These are phyloP conservation scores for Lepus americanus DNA, from an alignment of 2,113 vertebrate species.

Conservation along the genomic window DNA sequence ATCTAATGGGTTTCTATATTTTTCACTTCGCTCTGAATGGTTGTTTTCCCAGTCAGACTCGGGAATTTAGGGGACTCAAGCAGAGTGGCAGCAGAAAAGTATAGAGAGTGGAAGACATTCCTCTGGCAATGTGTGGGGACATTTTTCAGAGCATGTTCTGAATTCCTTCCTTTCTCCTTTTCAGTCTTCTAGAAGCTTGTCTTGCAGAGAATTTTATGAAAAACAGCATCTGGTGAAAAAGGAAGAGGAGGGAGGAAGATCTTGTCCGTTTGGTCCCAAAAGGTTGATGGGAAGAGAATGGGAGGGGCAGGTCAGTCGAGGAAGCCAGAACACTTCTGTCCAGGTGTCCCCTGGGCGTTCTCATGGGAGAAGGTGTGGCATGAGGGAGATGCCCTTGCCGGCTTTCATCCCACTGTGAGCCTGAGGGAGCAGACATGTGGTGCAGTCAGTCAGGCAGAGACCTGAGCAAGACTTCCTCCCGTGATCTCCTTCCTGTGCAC, in stretches of 20 bases:
- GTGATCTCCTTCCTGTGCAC: background rate
- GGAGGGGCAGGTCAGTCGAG: background rate
- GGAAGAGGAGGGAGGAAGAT: slow-evolving; percentile 44
- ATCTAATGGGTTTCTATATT: background rate
- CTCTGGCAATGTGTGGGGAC: background rate
- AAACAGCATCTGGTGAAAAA: slow-evolving; percentile 31
- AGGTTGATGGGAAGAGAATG: background rate
- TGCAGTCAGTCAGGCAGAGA: background rate
- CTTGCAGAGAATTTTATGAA: background rate
- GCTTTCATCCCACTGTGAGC: background rate
- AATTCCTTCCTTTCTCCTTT: slow-evolving; percentile 19
- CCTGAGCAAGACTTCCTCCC: background rate
- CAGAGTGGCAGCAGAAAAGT: background rate
- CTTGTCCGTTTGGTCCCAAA: background rate
- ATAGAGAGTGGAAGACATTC: background rate
- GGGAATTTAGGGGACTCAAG: background rate
- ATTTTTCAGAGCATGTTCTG: slow-evolving; percentile 27
- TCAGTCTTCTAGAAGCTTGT: background rate
- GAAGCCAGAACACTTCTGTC: background rate
- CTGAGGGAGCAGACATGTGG: background rate
- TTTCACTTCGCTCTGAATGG: background rate
- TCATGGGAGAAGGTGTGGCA: background rate
- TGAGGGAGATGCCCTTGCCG: background rate
- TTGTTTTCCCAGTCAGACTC: background rate
- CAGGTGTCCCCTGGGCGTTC: background rate